These are phyloP conservation scores for Struthidea cinerea DNA, from an alignment of 2,113 vertebrate genomes.

Conservation along the genomic window DNA sequence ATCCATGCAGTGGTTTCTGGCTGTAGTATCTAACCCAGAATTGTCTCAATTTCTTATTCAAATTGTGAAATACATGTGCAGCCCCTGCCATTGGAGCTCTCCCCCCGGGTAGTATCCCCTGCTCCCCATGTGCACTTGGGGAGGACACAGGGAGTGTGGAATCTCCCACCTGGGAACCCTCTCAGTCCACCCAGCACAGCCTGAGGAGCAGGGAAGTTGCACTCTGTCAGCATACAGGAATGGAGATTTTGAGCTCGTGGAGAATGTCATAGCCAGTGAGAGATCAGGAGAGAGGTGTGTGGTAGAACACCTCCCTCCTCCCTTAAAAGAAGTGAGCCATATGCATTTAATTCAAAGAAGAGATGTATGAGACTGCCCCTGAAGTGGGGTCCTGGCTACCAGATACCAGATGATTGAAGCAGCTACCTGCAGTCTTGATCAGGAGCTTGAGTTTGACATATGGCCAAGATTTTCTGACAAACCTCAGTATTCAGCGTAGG, in stretches of 20 bases:
- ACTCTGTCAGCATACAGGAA: not conserved
- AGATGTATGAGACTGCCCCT: not conserved
- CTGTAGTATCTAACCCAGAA: not conserved
- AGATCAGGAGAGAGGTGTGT: not conserved
- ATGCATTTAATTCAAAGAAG: conserved; percentile 4
- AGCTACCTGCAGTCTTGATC: not conserved
- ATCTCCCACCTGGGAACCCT: fast-evolving
- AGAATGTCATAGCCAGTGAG: not conserved
- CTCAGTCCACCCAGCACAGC: not conserved
- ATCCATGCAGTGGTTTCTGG: not conserved
- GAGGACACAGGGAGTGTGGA: not conserved
- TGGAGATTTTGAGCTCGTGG: not conserved
- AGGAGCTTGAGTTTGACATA: not conserved
- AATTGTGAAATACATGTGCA: not conserved
- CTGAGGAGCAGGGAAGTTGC: fast-evolving
- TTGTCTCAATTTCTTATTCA: not conserved
- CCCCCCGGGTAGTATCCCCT: fast-evolving
- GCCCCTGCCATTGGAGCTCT: not conserved
- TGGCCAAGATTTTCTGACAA: conserved; percentile 7
- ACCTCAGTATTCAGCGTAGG: not conserved
- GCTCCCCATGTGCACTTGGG: fast-evolving
- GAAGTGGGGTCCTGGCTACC: not conserved
- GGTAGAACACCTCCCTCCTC: not conserved
- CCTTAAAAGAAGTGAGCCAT: not conserved
- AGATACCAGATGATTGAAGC: not conserved